These are phyloP conservation scores for Drosophila antonietae DNA, from an alignment of 2,888 invertebrate species.

Conservation along the genomic window DNA sequence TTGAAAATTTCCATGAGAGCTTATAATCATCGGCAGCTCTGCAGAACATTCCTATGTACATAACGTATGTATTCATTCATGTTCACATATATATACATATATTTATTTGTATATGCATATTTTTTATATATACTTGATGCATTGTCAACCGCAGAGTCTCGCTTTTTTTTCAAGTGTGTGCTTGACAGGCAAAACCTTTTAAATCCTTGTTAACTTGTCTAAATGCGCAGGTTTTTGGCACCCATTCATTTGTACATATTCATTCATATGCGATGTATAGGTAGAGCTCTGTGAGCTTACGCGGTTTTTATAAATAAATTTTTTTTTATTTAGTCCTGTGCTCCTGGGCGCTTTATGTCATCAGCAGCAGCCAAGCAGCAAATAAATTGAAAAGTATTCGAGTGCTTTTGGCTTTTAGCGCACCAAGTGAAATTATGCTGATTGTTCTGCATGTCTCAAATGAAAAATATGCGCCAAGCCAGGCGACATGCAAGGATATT, in stretches of 20 bases:
- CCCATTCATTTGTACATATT: conserved; percentile 46
- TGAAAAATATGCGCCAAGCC: conserved; percentile 35
- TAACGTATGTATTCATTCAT: not conserved
- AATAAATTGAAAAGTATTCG: conserved; percentile 71
- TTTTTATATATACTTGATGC: conserved; percentile 46
- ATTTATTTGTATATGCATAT: not conserved
- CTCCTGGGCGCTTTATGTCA: conserved; percentile 65
- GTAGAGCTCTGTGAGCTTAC: conserved; percentile 3
- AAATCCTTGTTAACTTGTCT: conserved; percentile 82
- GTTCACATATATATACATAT: too few relatives aligned
- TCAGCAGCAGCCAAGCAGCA: conserved; percentile 64
- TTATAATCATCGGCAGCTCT: not conserved
- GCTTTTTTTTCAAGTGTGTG: conserved; percentile 39
- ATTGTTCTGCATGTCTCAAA: conserved; percentile 59
- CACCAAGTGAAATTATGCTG: conserved; percentile 69
- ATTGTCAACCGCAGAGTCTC: conserved; percentile 65
- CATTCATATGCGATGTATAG: conserved; percentile 33
- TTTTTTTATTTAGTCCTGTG: conserved; percentile 30
- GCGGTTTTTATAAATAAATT: conserved; percentile 7
- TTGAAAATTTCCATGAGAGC: not conserved
- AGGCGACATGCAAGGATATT: conserved; percentile 42
- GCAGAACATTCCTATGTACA: too few relatives aligned
- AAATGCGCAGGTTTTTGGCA: conserved; percentile 74
- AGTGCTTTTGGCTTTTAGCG: conserved; percentile 24
- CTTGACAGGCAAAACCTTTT: conserved; percentile 81